Conservation (phyloP, 1,140 invertebrate species). For the Agrypnia vestita region DNA sequence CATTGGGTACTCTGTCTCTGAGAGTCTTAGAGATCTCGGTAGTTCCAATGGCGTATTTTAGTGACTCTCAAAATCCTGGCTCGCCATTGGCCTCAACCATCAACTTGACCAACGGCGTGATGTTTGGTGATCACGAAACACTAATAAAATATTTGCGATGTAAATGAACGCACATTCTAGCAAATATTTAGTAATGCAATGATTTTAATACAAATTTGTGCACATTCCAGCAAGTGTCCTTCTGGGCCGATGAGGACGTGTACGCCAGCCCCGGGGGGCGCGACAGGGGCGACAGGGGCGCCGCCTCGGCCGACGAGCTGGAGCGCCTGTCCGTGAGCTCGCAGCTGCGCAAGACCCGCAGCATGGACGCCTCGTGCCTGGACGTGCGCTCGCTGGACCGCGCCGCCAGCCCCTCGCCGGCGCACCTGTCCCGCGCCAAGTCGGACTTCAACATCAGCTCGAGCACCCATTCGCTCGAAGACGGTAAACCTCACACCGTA, state of each 20-base stretch:
- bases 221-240: constrained; percentile 80
- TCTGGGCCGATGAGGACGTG: constrained; percentile 85
- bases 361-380: constrained; percentile 89
- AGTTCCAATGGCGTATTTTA: too few species aligned
- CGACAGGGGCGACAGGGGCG: constrained; percentile 70
- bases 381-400: constrained; percentile 84
- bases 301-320: constrained; percentile 75
- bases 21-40: too few species aligned
- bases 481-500: too few species aligned
- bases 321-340: constrained; percentile 78
- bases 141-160: too few species aligned
- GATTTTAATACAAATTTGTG: too few species aligned
- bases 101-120: too few species aligned
- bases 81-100: too few species aligned
- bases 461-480: constrained; percentile 64
- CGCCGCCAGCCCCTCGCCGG: constrained; percentile 73
- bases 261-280: constrained; percentile 77
- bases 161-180: too few species aligned
- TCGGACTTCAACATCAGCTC: constrained; percentile 88
- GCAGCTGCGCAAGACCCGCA: constrained; percentile 88
- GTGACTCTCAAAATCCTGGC: too few species aligned
- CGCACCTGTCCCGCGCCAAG: constrained; percentile 81
- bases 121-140: too few species aligned
- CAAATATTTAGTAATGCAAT: too few species aligned
- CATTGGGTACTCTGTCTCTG: too few species aligned